These are phyloP conservation scores for Echinops telfairi DNA, from an alignment of 2,113 vertebrate genomes.

Conservation along the genomic window DNA sequence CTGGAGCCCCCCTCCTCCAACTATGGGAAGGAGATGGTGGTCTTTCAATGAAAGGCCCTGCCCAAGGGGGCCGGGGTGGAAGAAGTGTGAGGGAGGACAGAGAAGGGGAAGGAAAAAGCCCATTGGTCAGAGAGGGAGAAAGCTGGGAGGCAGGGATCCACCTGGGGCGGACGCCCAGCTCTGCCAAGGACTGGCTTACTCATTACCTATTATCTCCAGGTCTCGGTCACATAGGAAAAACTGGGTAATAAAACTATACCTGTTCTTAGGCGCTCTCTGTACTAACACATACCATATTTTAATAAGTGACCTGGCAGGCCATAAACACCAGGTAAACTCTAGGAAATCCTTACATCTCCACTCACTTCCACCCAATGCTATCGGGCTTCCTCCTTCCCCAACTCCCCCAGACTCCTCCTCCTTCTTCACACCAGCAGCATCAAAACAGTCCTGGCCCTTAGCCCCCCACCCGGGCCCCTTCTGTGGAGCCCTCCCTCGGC, in stretches of 20 bases:
- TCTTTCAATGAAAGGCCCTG: background rate
- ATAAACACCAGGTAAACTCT: background rate
- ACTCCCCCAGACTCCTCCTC: background rate
- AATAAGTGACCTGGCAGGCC: background rate
- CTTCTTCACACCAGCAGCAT: background rate
- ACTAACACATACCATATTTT: background rate
- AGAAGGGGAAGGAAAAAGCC: background rate
- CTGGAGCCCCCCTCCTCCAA: background rate
- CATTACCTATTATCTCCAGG: background rate
- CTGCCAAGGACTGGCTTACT: background rate
- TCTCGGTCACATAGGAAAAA: conserved; percentile 15
- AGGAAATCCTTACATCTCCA: background rate
- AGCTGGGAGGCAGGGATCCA: background rate
- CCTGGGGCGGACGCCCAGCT: background rate
- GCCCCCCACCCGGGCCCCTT: background rate
- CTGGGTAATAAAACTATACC: background rate
- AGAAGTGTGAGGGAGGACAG: background rate
- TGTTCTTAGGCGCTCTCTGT: background rate
- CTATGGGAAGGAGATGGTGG: background rate
- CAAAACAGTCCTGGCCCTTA: background rate
- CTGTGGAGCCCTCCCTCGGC: background rate
- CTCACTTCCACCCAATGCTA: background rate
- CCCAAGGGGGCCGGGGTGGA: background rate
- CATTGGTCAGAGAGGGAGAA: background rate
- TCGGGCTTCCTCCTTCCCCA: background rate